phyloP scores from a whole-genome alignment of 2,888 invertebrate species.

The Heliconius erato region DNA sequence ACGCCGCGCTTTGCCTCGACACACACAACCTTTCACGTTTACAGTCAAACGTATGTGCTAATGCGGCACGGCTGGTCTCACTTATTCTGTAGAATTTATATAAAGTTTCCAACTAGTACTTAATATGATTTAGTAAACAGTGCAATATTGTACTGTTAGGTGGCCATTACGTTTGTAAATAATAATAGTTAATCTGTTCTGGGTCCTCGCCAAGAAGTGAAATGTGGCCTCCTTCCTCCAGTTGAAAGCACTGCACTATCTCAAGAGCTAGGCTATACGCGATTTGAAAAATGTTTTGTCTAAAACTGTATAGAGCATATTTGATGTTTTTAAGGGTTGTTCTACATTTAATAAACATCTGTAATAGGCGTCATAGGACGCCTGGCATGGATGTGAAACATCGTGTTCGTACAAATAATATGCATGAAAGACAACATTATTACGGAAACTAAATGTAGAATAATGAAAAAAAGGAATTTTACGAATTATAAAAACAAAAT shows the following conservation, averaged over 20 bases:
- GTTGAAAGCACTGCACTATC: slow-evolving; percentile 21
- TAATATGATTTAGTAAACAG: slow-evolving; percentile 4
- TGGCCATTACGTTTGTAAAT: slow-evolving; percentile 22
- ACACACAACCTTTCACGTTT: too few species aligned
- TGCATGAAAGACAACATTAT: too few species aligned
- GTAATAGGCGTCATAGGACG: too few species aligned
- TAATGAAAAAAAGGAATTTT: too few species aligned
- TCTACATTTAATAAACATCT: too few species aligned
- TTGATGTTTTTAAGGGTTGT: neutral
- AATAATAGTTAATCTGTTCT: slow-evolving; percentile 30
- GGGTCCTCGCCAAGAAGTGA: slow-evolving; percentile 19
- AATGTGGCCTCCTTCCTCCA: slow-evolving; percentile 20
- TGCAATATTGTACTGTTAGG: neutral
- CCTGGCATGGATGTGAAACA: too few species aligned
- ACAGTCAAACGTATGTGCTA: too few species aligned
- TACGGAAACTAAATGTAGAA: too few species aligned
- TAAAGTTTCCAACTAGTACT: neutral
- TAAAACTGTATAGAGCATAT: neutral
- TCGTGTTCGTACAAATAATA: too few species aligned
- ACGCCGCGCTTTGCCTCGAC: too few species aligned
- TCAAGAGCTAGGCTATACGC: neutral
- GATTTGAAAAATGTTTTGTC: neutral
- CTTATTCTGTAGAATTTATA: neutral
- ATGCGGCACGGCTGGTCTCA: too few species aligned
- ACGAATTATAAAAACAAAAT: too few species aligned